Conservation (phyloP, 2,888 invertebrate species). For the Dendrolimus houi region DNA sequence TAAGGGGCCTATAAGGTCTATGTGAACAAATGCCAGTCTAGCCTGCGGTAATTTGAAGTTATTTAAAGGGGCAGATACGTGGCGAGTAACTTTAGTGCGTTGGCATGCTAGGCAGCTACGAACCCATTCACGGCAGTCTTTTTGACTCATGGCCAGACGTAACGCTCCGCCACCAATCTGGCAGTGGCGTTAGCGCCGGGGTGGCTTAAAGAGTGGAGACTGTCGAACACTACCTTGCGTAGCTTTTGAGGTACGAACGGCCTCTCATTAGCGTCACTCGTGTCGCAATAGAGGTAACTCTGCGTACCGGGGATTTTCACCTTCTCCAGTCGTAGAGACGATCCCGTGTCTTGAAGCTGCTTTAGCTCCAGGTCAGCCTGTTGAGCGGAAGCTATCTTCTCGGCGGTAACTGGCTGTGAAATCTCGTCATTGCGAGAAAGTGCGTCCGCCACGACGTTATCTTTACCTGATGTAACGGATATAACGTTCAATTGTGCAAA, state of each 20-base stretch:
- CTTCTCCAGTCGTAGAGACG: conserved; percentile 10
- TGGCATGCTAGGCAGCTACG: conserved; percentile 23
- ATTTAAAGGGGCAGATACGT: conserved; percentile 13
- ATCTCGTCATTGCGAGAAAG: conserved; percentile 24
- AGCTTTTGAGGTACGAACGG: conserved; percentile 13
- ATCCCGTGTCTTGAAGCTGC: conserved; percentile 3
- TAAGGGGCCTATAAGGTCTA: conserved; percentile 14
- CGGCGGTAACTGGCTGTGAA: conserved; percentile 7
- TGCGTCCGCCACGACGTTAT: conserved; percentile 34
- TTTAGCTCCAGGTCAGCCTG: conserved; percentile 12
- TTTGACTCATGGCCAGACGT: conserved; percentile 30
- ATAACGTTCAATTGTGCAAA: too few relatives aligned
- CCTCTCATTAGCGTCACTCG: conserved; percentile 8
- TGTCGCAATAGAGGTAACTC: conserved; percentile 13
- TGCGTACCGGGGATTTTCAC: conserved; percentile 6
- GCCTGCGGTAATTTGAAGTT: conserved; percentile 6
- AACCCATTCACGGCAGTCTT: conserved; percentile 27
- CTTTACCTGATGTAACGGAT: too few relatives aligned
- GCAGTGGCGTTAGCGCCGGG: conserved; percentile 13
- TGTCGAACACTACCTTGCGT: conserved; percentile 13
- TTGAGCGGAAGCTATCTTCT: conserved; percentile 11
- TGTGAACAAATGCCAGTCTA: conserved; percentile 8
- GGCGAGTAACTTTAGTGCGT: conserved; percentile 25
- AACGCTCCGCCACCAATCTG: conserved; percentile 17
- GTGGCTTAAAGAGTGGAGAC: conserved; percentile 16